Percentiles rank a stretch among this genome's conserved stretches.
Conservation (phyloP, 53 echinoderm and acorn worm genomes). For the Paracentrotus lividus region DNA sequence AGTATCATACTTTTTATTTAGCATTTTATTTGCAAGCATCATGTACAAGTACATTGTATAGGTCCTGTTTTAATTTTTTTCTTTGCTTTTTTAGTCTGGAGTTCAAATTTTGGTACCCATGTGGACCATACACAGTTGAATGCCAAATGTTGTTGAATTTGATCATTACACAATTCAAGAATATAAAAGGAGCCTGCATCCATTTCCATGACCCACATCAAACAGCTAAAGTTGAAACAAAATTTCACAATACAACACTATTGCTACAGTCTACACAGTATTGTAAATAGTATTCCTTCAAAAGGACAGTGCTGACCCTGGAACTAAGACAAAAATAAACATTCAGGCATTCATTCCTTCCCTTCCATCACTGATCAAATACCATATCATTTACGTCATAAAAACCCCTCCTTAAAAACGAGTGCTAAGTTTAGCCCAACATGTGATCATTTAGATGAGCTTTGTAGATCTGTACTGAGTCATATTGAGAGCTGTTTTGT, state of each 20-base stretch:
- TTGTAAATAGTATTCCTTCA: neutral
- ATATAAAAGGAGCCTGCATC: neutral
- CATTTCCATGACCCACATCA: neutral
- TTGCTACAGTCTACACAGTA: neutral
- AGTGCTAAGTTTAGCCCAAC: neutral
- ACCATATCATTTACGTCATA: neutral
- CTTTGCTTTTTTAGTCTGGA: neutral
- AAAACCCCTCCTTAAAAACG: neutral
- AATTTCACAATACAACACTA: neutral
- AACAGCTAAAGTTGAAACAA: neutral
- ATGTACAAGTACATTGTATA: too few species aligned
- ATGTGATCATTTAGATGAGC: too few species aligned
- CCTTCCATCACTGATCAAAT: slow-evolving; percentile 11
- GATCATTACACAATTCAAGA: neutral
- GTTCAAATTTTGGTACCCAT: neutral
- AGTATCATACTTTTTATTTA: neutral
- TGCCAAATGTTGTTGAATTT: neutral
- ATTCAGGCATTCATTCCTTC: neutral
- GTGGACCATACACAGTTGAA: too few species aligned
- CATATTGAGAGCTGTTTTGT: slow-evolving; percentile 5
- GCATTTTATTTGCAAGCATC: neutral
- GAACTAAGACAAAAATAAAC: neutral
- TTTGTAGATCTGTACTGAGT: neutral
- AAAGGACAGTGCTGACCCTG: neutral
- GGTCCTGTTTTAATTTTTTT: neutral